Evolutionary conservation across 2,797 vertebrate genomes (phyloP).

Genomic region (Gymnodraco acuticeps): DNA sequence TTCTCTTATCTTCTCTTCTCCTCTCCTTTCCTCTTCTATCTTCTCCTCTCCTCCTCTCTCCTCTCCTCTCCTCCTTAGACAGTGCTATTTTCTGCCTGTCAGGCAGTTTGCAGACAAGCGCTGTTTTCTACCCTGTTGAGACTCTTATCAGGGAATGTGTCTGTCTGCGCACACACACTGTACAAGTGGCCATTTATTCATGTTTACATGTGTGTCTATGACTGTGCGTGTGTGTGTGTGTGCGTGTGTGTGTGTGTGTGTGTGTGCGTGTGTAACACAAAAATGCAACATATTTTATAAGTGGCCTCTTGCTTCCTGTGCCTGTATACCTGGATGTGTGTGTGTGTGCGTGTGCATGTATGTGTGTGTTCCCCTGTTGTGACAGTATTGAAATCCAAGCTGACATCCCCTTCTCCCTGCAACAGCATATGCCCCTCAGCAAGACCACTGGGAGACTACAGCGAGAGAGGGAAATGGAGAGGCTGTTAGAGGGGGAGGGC

Average conservation of each 20-base stretch:
- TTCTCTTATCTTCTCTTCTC: no score
- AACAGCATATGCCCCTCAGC: constrained; percentile 83
- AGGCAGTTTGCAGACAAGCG: constrained; percentile 74
- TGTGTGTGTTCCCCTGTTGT: constrained; percentile 74
- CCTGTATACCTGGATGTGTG: not conserved
- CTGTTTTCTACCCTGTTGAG: constrained; percentile 71
- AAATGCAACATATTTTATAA: constrained; percentile 56
- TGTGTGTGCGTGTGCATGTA: constrained; percentile 14
- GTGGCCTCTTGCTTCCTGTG: constrained; percentile 69
- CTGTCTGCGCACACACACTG: constrained; percentile 33
- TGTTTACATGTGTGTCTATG: constrained; percentile 25
- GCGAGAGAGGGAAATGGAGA: constrained; percentile 53
- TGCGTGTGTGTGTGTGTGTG: constrained; percentile 7
- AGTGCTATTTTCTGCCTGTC: constrained; percentile 78
- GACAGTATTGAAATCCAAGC: constrained; percentile 83
- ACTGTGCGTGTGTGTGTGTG: constrained; percentile 16
- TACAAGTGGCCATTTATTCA: constrained; percentile 50
- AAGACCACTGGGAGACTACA: constrained; percentile 78
- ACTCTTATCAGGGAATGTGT: constrained; percentile 50
- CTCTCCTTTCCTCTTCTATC: no score
- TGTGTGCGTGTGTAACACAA: constrained; percentile 11
- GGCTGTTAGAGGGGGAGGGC: constrained; percentile 21
- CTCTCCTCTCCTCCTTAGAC: constrained; percentile 63
- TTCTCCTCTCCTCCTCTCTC: not conserved
- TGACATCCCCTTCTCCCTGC: constrained; percentile 80